A percentile compares a stretch with the other conserved stretches of the same genome.
Conservation (phyloP, 53 echinoderm and acorn worm species). For the Crossaster papposus region DNA sequence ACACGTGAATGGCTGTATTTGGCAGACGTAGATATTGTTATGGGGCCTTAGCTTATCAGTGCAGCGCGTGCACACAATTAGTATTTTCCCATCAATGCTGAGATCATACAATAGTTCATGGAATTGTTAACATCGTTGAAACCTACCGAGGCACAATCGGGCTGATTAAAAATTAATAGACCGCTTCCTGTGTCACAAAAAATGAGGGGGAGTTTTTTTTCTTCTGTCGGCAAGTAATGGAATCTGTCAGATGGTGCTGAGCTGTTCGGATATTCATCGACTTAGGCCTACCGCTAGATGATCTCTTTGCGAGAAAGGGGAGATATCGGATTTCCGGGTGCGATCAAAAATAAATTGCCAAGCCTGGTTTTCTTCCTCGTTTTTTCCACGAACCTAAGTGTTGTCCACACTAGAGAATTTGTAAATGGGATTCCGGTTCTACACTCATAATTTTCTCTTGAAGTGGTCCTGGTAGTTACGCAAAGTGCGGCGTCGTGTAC, state of each 20-base stretch:
- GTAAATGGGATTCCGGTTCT: not conserved
- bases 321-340: not conserved
- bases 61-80: not conserved
- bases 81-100: not conserved
- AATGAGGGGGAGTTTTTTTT: not conserved
- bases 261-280: not conserved
- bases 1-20: not conserved
- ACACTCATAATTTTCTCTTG: not conserved
- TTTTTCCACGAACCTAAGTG: not conserved
- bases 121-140: not conserved
- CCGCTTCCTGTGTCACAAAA: not conserved
- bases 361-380: not conserved
- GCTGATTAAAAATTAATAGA: not conserved
- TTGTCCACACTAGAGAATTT: not conserved
- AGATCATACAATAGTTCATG: not conserved
- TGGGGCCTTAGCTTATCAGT: not conserved
- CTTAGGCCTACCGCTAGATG: not conserved
- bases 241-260: not conserved
- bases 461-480: not conserved
- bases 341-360: not conserved
- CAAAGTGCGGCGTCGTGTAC: conserved; percentile 1
- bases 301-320: not conserved
- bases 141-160: not conserved
- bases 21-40: not conserved
- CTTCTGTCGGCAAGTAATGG: not conserved